These are phyloP conservation scores for Antedon mediterranea DNA, from an alignment of 53 echinoderm and acorn worm genomes.

Conservation along the genomic window DNA sequence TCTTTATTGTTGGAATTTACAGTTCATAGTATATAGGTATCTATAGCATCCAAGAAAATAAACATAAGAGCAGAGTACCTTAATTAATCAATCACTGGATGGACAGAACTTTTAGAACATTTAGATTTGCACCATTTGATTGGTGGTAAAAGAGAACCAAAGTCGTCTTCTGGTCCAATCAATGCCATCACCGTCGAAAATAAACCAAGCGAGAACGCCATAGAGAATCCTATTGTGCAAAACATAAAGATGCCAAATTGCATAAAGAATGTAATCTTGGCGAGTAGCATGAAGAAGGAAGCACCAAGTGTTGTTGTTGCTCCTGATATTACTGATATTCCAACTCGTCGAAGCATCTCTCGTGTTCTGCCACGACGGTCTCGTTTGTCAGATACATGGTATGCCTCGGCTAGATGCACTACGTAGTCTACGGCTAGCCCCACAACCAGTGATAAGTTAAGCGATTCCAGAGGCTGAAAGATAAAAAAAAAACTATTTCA, in stretches of 20 bases:
- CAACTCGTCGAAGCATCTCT: background rate
- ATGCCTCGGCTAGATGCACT: constrained; percentile 2
- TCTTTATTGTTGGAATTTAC: no score
- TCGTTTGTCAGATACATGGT: background rate
- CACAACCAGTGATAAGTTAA: background rate
- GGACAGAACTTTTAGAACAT: background rate
- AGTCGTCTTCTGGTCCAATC: background rate
- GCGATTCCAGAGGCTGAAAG: background rate
- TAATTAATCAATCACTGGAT: background rate
- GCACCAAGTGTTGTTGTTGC: constrained; percentile 1
- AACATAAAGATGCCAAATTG: constrained; percentile 3
- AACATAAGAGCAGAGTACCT: no score
- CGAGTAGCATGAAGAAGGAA: background rate
- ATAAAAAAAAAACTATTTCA: background rate
- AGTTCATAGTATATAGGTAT: no score
- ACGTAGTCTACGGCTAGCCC: constrained; percentile 3
- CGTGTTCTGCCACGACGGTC: background rate
- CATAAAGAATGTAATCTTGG: constrained; percentile 2
- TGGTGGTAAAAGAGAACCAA: background rate
- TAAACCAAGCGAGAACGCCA: background rate
- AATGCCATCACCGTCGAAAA: background rate
- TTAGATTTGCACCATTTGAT: background rate
- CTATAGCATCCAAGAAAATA: no score
- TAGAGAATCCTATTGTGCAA: constrained; percentile 1
- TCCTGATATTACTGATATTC: background rate